A percentile compares a stretch with the other conserved stretches of the same genome.
phyloP scores from a whole-genome alignment of 2,888 invertebrate genomes.

The Leptinotarsa tumamoca region DNA sequence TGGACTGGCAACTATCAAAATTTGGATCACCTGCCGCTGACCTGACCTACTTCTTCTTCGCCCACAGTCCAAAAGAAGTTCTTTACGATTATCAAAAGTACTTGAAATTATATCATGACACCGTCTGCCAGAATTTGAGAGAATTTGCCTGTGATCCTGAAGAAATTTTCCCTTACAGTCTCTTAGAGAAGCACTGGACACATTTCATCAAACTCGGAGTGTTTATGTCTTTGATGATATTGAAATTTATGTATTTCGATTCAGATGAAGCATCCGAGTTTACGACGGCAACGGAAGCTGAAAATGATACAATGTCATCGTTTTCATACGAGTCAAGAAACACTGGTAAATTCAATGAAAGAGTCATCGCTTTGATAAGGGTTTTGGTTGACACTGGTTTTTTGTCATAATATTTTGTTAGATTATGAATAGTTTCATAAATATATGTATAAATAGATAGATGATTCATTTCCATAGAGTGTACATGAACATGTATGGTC shows the following conservation, averaged over 20 bases:
- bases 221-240: constrained; percentile 24
- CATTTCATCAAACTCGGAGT: not conserved
- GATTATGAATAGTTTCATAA: no score
- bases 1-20: constrained; percentile 52
- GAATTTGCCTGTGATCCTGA: constrained; percentile 2
- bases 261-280: constrained; percentile 14
- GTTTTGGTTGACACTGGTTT: no score
- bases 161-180: constrained; percentile 15
- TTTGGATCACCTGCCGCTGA: constrained; percentile 52
- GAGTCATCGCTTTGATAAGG: no score
- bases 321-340: no score
- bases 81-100: constrained; percentile 51
- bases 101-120: constrained; percentile 55
- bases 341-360: no score
- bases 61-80: constrained; percentile 52
- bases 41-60: constrained; percentile 56
- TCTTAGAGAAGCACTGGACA: not conserved
- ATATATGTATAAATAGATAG: no score
- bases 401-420: no score
- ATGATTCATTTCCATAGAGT: no score
- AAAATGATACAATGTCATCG: not conserved
- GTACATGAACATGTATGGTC: no score
- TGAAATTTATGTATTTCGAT: constrained; percentile 29
- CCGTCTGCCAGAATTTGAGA: constrained; percentile 32
- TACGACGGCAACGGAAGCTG: not conserved